Conservation (phyloP, 2,113 vertebrate species). For the Serinus canaria region DNA sequence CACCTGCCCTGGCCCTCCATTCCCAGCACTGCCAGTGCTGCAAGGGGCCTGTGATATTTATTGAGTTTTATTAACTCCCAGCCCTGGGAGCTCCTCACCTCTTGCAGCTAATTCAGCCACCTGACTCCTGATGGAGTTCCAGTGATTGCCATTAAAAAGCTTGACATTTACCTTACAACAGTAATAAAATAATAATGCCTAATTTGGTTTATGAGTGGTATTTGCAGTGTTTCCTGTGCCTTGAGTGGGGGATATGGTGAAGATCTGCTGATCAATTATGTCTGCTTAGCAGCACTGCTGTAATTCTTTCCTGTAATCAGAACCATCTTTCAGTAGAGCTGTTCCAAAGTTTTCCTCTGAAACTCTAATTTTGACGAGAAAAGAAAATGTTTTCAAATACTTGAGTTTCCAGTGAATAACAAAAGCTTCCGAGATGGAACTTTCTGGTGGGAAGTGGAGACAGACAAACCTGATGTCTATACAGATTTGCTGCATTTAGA, state of each 20-base stretch:
- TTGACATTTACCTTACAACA: constrained; percentile 63
- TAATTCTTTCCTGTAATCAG: constrained; percentile 55
- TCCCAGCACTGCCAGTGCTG: neutral
- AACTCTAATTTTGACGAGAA: constrained; percentile 29
- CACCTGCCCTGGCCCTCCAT: neutral
- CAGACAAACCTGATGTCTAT: neutral
- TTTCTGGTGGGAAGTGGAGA: neutral
- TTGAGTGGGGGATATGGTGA: constrained; percentile 44
- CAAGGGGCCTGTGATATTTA: constrained; percentile 1
- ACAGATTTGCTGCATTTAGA: neutral
- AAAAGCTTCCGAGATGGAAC: constrained; percentile 13
- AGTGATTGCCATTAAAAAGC: constrained; percentile 51
- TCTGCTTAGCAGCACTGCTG: constrained; percentile 24
- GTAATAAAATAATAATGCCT: constrained; percentile 61
- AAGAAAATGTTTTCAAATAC: constrained; percentile 22
- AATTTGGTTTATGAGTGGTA: constrained; percentile 52
- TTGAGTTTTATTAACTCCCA: constrained; percentile 52
- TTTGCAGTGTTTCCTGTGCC: constrained; percentile 48
- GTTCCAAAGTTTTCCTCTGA: constrained; percentile 29
- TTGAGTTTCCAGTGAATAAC: constrained; percentile 25
- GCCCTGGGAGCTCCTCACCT: constrained; percentile 2
- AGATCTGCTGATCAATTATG: constrained; percentile 38
- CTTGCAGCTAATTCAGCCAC: neutral
- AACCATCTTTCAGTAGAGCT: constrained; percentile 7
- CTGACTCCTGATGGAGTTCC: neutral